A percentile compares a stretch with the other conserved stretches of the same genome.
Evolutionary conservation across 2,888 invertebrate species (phyloP).

Genomic region (Eupithecia centaureata): DNA sequence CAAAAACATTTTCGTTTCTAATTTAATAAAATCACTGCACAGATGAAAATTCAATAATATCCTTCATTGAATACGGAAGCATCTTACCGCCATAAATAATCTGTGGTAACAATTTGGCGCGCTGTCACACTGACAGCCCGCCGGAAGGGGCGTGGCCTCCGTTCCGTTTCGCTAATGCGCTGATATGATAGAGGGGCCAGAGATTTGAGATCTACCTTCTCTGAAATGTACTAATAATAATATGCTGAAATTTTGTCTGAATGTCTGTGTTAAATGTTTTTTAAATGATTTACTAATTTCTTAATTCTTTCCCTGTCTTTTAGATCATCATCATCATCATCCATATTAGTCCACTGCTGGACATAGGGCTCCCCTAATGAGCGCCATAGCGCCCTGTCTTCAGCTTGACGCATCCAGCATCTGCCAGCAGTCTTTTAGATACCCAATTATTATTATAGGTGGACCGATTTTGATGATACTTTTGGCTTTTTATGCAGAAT

Average conservation of each 20-base stretch:
- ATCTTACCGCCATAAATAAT: slow-evolving; percentile 42
- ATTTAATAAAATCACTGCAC: neutral
- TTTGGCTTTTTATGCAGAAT: neutral
- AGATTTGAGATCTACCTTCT: slow-evolving; percentile 48
- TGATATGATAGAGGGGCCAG: slow-evolving; percentile 44
- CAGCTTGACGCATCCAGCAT: too few species aligned
- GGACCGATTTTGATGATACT: too few species aligned
- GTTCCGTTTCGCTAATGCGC: slow-evolving; percentile 70
- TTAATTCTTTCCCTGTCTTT: neutral
- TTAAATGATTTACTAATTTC: neutral
- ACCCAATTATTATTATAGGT: too few species aligned
- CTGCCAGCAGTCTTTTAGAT: too few species aligned
- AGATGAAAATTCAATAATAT: neutral
- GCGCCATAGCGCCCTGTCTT: too few species aligned
- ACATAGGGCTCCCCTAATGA: too few species aligned
- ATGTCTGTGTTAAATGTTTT: neutral
- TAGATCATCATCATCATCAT: too few species aligned
- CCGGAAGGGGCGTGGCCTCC: slow-evolving; percentile 78
- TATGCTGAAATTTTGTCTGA: neutral
- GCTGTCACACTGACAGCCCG: slow-evolving; percentile 64
- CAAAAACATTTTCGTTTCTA: too few species aligned
- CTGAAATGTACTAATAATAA: neutral
- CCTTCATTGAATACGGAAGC: slow-evolving; percentile 28
- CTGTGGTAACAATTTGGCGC: slow-evolving; percentile 62
- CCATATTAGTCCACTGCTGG: too few species aligned